Base-by-base conservation (phyloP, 2,888 invertebrate genomes). In the Holacanthella duospinosa region DNA sequence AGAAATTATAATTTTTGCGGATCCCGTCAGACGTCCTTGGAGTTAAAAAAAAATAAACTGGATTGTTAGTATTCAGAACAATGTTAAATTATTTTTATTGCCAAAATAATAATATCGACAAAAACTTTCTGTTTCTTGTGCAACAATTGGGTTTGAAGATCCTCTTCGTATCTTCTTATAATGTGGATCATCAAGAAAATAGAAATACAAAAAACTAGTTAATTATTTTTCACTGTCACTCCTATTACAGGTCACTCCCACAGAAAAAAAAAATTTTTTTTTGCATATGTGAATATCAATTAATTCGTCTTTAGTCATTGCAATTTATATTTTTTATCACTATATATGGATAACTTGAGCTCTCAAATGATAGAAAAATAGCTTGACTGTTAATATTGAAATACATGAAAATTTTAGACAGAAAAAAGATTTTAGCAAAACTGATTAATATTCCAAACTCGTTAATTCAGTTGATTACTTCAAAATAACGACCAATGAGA, bases 1-100 rank as follows among this genome's bases (percentile, higher is more conserved):
- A 44, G 54, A 62, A 62, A 65, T 36, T 36, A 36, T 9, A 9
- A 6, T 9, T 36, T 36, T 36, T 6, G 36, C 36, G 36, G 9
- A 36, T 36, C 6, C 9, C 36, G 16, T 6, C 9, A 36, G 16
- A 36, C 16, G 36, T 36, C 36, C 36, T 36, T 36, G 36, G 36
- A 16, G n/a, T n/a, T n/a, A 36, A 36, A 36, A 9, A 16, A 36
- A 36, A 36, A 9, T 36, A 36, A 36, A 36, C 36, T 36, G 36
- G 36, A 36, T 9, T n/a, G n/a, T n/a, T n/a, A n/a, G n/a, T n/a
- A n/a, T n/a, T n/a, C n/a, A n/a, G n/a, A n/a, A n/a, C n/a, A n/a
- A n/a, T n/a, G n/a, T n/a, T n/a, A n/a, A n/a, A n/a, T n/a, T n/a
- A n/a, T n/a, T n/a, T n/a, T n/a, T n/a, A n/a, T 16, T 9, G 9